A percentile compares a stretch with the other conserved stretches of the same genome.
phyloP scores from a whole-genome alignment of 2,797 vertebrate species.

The Artibeus lituratus region DNA sequence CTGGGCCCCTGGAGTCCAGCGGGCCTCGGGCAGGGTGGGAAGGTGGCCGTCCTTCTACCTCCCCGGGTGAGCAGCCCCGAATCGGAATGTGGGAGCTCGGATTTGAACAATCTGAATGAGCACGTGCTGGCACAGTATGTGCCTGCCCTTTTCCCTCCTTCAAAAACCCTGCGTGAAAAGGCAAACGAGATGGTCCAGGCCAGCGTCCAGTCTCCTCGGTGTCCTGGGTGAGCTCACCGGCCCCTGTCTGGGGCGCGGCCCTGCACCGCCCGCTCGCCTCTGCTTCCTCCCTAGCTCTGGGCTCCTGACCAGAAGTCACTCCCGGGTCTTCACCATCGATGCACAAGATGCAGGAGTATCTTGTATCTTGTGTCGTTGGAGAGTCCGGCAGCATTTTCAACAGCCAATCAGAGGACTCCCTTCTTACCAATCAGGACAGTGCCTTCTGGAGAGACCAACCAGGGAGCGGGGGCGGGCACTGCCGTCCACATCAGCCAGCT shows the following conservation, averaged over 20 bases:
- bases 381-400: no score
- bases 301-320: not conserved
- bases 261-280: fast-evolving
- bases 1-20: no score
- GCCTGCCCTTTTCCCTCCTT: not conserved
- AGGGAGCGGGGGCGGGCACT: not conserved
- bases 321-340: no score
- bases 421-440: not conserved
- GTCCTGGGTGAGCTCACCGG: no score
- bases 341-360: not conserved
- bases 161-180: not conserved
- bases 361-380: no score
- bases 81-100: not conserved
- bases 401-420: not conserved
- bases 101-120: not conserved
- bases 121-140: not conserved
- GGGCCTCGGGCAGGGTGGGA: fast-evolving
- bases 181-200: not conserved
- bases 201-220: not conserved
- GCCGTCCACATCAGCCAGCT: not conserved
- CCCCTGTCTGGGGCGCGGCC: not conserved
- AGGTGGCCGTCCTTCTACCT: fast-evolving
- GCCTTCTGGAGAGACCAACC: not conserved
- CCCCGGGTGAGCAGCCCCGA: fast-evolving
- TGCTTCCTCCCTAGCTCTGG: not conserved